Percentiles rank a stretch among this genome's conserved stretches.
phyloP scores from a whole-genome alignment of 2,797 vertebrate genomes.

The Nasua narica region DNA sequence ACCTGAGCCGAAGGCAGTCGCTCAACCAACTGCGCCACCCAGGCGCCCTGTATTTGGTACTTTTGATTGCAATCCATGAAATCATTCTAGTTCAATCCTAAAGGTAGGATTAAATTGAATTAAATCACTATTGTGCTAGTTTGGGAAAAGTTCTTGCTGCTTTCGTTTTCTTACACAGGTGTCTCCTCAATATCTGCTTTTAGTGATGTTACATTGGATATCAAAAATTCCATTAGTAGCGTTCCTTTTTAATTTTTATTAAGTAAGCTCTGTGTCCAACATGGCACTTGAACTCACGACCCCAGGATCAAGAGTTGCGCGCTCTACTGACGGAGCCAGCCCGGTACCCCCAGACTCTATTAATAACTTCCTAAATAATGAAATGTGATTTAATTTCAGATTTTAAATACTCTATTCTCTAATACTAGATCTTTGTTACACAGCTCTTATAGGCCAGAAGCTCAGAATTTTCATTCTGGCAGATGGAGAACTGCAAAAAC shows the following conservation, averaged over 20 bases:
- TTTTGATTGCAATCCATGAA: neutral
- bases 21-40: no score
- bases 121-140: neutral
- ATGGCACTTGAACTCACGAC: neutral
- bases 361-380: conserved; percentile 22
- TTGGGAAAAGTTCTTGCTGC: conserved; percentile 20
- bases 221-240: neutral
- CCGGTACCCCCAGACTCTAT: neutral
- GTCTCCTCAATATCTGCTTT: neutral
- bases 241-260: neutral
- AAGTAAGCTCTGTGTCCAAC: neutral
- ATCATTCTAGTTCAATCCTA: conserved; percentile 19
- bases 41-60: neutral
- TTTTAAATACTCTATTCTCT: neutral
- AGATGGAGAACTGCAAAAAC: neutral
- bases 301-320: neutral
- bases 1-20: no score
- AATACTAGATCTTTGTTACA: neutral
- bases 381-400: neutral
- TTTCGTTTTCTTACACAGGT: conserved; percentile 25
- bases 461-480: neutral
- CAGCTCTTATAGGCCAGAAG: neutral
- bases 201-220: conserved; percentile 22
- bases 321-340: neutral
- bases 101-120: conserved; percentile 3